phyloP scores from a whole-genome alignment of 2,888 invertebrate species.

The Coelinius sp. region DNA sequence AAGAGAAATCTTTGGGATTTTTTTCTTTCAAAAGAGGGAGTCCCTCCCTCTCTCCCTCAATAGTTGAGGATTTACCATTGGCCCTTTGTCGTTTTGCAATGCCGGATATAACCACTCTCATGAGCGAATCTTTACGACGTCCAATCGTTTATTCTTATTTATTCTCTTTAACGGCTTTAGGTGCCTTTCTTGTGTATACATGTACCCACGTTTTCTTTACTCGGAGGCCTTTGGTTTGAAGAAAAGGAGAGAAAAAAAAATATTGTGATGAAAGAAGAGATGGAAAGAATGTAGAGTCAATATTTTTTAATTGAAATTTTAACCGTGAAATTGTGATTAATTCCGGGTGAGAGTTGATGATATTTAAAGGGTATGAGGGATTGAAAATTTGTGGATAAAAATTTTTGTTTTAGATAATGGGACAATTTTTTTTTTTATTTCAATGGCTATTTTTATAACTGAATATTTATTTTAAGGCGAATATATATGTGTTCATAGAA shows the following conservation, averaged over 20 bases:
- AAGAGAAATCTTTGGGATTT: background rate
- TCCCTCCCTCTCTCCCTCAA: background rate
- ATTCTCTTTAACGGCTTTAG: slow-evolving; percentile 27
- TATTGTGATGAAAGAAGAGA: background rate
- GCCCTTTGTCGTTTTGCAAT: slow-evolving; percentile 23
- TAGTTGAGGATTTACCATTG: slow-evolving; percentile 20
- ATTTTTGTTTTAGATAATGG: no score
- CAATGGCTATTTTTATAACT: no score
- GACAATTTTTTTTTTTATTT: no score
- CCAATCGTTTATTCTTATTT: slow-evolving; percentile 28
- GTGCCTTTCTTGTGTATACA: slow-evolving; percentile 7
- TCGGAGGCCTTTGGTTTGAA: background rate
- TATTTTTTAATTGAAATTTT: background rate
- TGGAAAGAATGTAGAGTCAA: background rate
- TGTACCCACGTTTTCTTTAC: slow-evolving; percentile 16
- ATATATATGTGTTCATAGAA: no score
- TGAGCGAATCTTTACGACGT: slow-evolving; percentile 24
- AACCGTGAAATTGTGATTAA: background rate
- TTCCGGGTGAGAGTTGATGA: background rate
- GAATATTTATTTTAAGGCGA: no score
- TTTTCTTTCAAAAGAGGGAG: background rate
- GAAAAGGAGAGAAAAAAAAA: background rate
- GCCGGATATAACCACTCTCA: slow-evolving; percentile 19
- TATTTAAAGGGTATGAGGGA: no score
- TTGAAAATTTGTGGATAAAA: no score